These are phyloP conservation scores for Yasuhikotakia modesta DNA, from an alignment of 2,797 vertebrate species.

Conservation along the genomic window DNA sequence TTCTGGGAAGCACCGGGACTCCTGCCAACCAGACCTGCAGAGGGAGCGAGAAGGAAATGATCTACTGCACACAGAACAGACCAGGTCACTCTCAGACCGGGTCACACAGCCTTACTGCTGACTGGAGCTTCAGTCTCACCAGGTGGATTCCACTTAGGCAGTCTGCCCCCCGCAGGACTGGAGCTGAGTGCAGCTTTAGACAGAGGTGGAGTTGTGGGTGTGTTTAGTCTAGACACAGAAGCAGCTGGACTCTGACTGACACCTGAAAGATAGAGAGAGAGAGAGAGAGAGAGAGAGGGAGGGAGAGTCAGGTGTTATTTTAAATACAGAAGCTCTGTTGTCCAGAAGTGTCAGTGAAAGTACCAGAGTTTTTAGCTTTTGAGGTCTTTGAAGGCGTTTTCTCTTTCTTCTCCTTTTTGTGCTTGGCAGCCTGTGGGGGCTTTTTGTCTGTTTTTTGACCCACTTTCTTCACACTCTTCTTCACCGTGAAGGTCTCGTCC, in stretches of 20 bases:
- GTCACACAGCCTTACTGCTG: background rate
- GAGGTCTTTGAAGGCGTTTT: conserved; percentile 65
- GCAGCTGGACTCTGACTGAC: conserved; percentile 55
- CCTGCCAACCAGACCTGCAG: conserved; percentile 77
- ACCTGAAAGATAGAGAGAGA: background rate
- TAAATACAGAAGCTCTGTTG: background rate
- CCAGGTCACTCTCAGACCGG: background rate
- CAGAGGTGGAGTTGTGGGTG: conserved; percentile 58
- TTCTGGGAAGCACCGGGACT: conserved; percentile 63
- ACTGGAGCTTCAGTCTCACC: conserved; percentile 70
- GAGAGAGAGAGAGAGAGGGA: background rate
- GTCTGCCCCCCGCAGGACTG: conserved; percentile 75
- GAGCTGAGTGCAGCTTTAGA: conserved; percentile 64
- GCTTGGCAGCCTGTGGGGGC: conserved; percentile 3
- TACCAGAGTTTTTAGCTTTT: conserved; percentile 62
- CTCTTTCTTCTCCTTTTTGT: conserved; percentile 65
- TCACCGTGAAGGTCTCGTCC: conserved; percentile 78
- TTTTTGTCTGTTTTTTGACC: conserved; percentile 72
- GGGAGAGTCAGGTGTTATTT: background rate
- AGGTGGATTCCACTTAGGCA: conserved; percentile 89
- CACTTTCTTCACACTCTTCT: conserved; percentile 67
- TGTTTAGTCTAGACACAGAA: conserved; percentile 46
- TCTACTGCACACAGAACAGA: background rate
- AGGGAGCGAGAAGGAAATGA: background rate
- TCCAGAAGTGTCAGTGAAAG: background rate